phyloP scores from a whole-genome alignment of 1,140 invertebrate species.

The Maconellicoccus hirsutus region DNA sequence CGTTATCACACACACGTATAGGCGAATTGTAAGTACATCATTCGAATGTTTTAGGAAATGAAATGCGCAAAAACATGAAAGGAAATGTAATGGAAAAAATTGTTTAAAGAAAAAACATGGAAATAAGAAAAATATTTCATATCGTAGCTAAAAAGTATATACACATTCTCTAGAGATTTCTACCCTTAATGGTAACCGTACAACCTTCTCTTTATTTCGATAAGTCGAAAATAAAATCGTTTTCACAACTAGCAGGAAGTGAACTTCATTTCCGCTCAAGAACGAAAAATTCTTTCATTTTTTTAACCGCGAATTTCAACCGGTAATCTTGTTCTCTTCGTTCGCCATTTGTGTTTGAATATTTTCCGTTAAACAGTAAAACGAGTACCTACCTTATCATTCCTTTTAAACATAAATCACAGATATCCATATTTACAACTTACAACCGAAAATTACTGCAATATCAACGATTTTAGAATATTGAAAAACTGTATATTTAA shows the following conservation, averaged over 20 bases:
- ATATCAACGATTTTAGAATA: too few relatives aligned
- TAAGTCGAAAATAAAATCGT: slow-evolving; percentile 4
- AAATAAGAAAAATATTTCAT: slow-evolving; percentile 6
- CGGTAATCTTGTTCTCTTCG: not conserved
- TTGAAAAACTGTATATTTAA: too few relatives aligned
- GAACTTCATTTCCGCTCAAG: not conserved
- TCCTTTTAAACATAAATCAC: too few relatives aligned
- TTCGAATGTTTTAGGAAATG: not conserved
- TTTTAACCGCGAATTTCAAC: not conserved
- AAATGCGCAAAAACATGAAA: not conserved
- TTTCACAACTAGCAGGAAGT: not conserved
- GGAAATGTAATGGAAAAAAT: slow-evolving; percentile 5
- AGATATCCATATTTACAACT: too few relatives aligned
- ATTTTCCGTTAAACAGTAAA: too few relatives aligned
- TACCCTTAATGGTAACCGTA: not conserved
- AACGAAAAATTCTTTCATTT: not conserved
- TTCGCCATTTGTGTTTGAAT: too few relatives aligned
- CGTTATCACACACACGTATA: not conserved
- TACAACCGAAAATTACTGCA: too few relatives aligned
- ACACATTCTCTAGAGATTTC: not conserved
- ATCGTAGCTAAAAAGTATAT: not conserved
- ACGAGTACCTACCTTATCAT: too few relatives aligned
- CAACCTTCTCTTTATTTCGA: not conserved
- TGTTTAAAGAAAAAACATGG: slow-evolving; percentile 4
- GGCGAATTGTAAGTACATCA: not conserved